These are phyloP conservation scores for Podargus strigoides DNA, from an alignment of 2,797 vertebrate species.

Conservation along the genomic window DNA sequence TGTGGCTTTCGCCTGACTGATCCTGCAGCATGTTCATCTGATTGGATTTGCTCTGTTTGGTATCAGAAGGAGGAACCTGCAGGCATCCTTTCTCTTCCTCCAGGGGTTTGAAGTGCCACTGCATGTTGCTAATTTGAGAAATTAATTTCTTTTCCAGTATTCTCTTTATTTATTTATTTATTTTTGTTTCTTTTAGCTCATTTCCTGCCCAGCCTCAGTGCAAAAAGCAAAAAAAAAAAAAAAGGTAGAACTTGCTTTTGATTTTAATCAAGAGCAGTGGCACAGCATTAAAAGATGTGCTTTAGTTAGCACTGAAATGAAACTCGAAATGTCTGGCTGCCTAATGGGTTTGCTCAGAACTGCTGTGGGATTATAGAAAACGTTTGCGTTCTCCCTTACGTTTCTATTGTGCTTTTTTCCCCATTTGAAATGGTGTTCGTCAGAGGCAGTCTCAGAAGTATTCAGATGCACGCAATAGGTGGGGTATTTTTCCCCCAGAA, in stretches of 20 bases:
- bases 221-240: background rate
- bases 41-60: conserved; percentile 61
- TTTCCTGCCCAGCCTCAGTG: background rate
- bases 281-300: background rate
- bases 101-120: conserved; percentile 4
- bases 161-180: background rate
- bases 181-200: background rate
- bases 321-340: background rate
- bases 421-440: background rate
- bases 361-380: background rate
- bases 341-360: background rate
- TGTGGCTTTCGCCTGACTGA: background rate
- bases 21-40: conserved; percentile 38
- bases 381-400: background rate
- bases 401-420: background rate
- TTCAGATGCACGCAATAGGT: background rate
- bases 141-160: conserved; percentile 16
- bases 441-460: background rate
- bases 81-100: conserved; percentile 11
- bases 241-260: background rate
- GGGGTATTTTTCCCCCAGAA: accelerated
- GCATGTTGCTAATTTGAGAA: conserved; percentile 26
- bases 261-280: background rate
- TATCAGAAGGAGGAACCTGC: conserved; percentile 25
- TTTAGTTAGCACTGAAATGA: background rate